Evolutionary conservation across 2,113 vertebrate species (phyloP).

Genomic region (Dryoscopus gambensis): DNA sequence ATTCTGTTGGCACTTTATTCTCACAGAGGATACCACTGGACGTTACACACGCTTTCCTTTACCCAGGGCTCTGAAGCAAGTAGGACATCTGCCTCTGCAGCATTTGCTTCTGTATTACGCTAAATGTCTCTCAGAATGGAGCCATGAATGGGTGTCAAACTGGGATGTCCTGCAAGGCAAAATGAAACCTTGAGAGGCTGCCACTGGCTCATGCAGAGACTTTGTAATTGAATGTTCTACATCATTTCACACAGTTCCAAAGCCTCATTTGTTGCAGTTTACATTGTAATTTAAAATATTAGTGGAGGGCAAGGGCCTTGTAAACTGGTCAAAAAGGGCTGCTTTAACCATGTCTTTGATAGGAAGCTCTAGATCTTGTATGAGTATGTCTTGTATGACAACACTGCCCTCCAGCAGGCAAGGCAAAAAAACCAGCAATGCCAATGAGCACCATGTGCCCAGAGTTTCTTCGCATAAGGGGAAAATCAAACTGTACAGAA

Average conservation of each 20-base stretch:
- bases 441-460: not conserved
- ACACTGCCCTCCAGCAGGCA: not conserved
- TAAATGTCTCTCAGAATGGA: not conserved
- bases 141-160: not conserved
- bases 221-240: constrained; percentile 13
- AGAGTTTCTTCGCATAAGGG: fast-evolving
- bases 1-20: not conserved
- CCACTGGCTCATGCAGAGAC: not conserved
- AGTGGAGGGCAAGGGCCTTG: not conserved
- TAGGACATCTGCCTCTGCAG: not conserved
- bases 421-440: not conserved
- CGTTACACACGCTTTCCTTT: not conserved
- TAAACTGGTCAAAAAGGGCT: not conserved
- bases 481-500: not conserved
- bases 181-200: not conserved
- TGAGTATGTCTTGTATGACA: too few species aligned
- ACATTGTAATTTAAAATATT: not conserved
- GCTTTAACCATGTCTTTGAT: not conserved
- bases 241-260: not conserved
- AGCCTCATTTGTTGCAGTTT: not conserved
- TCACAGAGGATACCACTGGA: not conserved
- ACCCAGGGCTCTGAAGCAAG: not conserved
- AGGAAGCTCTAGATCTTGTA: not conserved
- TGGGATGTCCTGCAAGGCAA: not conserved
- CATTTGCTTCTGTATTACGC: not conserved